These are phyloP conservation scores for Sapayoa aenigma DNA, from an alignment of 2,113 vertebrate species.

Conservation along the genomic window DNA sequence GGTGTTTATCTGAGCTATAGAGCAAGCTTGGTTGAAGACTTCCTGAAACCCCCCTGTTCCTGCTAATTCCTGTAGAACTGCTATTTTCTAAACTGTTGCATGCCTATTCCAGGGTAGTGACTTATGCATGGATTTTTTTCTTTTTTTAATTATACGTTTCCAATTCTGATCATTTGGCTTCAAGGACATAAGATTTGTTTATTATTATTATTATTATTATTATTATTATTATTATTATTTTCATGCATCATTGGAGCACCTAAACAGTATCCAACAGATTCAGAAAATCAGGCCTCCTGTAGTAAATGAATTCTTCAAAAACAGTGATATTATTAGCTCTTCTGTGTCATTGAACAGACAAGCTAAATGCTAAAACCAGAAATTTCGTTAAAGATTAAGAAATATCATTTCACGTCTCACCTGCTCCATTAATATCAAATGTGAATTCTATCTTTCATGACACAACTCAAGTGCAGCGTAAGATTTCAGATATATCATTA, in stretches of 20 bases:
- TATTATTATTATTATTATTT: constrained; percentile 16
- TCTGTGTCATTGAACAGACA: constrained; percentile 51
- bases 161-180: not conserved
- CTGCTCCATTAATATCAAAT: constrained; percentile 66
- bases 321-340: constrained; percentile 58
- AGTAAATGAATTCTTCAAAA: constrained; percentile 51
- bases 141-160: constrained; percentile 25
- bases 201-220: not conserved
- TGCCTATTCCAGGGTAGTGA: not conserved
- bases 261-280: constrained; percentile 36
- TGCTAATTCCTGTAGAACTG: not conserved
- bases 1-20: not conserved
- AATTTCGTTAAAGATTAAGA: constrained; percentile 71
- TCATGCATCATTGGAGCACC: constrained; percentile 25
- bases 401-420: constrained; percentile 70
- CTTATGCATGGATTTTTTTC: not conserved
- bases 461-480: constrained; percentile 43
- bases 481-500: constrained; percentile 35
- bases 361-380: constrained; percentile 64
- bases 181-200: not conserved
- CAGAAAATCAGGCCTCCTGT: constrained; percentile 34
- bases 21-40: not conserved
- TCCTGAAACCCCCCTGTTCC: not conserved
- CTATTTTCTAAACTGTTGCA: not conserved
- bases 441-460: constrained; percentile 40